These are phyloP conservation scores for Drosophila triauraria DNA, from an alignment of 1,140 invertebrate species.

Conservation along the genomic window DNA sequence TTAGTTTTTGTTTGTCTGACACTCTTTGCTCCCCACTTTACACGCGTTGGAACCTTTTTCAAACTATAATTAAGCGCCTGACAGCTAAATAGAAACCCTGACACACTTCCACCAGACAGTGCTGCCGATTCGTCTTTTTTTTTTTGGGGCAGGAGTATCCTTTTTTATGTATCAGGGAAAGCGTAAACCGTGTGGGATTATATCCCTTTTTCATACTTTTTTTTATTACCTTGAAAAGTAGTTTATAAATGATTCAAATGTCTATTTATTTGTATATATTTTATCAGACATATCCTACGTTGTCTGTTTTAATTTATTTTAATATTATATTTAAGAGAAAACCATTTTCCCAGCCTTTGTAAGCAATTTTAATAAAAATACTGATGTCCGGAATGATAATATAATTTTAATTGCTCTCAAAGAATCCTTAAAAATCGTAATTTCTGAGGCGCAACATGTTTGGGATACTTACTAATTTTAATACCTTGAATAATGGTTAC, in stretches of 20 bases:
- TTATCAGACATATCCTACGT: not conserved
- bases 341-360: no score
- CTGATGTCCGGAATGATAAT: no score
- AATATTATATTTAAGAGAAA: not conserved
- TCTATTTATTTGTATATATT: no score
- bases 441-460: no score
- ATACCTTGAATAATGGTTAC: no score
- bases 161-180: not conserved
- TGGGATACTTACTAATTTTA: no score
- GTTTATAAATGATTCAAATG: not conserved
- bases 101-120: conserved; percentile 36
- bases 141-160: not conserved
- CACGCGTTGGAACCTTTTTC: conserved; percentile 72
- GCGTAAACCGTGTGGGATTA: accelerated
- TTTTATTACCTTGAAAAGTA: not conserved
- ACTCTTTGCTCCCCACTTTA: conserved; percentile 44
- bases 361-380: no score
- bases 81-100: conserved; percentile 65
- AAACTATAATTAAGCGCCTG: conserved; percentile 74
- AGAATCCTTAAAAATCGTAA: no score
- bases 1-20: conserved; percentile 63
- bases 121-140: conserved; percentile 11
- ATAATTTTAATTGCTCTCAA: no score
- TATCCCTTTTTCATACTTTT: not conserved
- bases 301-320: not conserved